These are phyloP conservation scores for Nephrotoma appendiculata DNA, from an alignment of 2,888 invertebrate species.

Conservation along the genomic window DNA sequence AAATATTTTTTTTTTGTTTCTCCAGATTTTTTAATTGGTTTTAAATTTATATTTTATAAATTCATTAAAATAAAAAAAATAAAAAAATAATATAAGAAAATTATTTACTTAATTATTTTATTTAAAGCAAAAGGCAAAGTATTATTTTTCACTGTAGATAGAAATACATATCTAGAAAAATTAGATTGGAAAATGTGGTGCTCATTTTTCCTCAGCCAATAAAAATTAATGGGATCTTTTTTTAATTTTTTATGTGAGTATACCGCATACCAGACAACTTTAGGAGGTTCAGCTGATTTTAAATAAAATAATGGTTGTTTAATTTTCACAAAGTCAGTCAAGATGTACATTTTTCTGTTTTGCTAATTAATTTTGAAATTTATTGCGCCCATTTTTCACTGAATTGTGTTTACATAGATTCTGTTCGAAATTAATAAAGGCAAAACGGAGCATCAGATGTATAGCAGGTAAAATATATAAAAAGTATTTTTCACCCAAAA, in stretches of 20 bases:
- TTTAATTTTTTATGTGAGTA: not conserved
- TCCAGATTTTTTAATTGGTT: not conserved
- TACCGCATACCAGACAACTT: not conserved
- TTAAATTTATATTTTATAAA: not conserved
- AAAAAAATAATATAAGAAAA: not conserved
- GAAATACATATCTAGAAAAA: not conserved
- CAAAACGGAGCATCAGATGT: too few relatives aligned
- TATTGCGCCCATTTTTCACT: too few relatives aligned
- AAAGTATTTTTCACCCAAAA: too few relatives aligned
- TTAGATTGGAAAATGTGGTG: not conserved
- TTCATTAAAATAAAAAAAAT: not conserved
- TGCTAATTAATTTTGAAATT: too few relatives aligned
- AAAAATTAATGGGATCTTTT: not conserved
- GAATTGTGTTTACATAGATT: too few relatives aligned
- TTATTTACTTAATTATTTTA: not conserved
- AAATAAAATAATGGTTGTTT: not conserved
- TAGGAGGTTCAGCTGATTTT: not conserved
- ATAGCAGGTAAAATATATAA: too few relatives aligned
- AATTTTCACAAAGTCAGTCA: not conserved
- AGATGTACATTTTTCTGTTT: too few relatives aligned
- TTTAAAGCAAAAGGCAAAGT: not conserved
- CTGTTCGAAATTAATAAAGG: too few relatives aligned
- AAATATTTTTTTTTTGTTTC: not conserved
- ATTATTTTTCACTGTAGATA: not conserved
- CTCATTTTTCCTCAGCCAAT: not conserved